These are phyloP conservation scores for Oryctolagus cuniculus DNA, from an alignment of 2,113 vertebrate species.

Conservation along the genomic window mOryCun1.1 NC_091449.1:57004501-57005000, in stretches of 20 bases:
- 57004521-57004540: too few species aligned
- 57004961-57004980: not conserved
- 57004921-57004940: not conserved
- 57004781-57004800: not conserved
- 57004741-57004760: not conserved
- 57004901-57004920: not conserved
- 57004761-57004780: not conserved
- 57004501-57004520: too few species aligned
- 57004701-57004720: too few species aligned
- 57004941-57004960: not conserved
- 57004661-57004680: too few species aligned
- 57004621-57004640: too few species aligned
- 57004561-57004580: too few species aligned
- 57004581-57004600: too few species aligned
- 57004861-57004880: not conserved
- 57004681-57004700: too few species aligned
- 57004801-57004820: not conserved
- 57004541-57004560: too few species aligned
- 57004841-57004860: not conserved
- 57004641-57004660: too few species aligned
- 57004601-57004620: too few species aligned
- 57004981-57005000: not conserved
- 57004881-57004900: not conserved
- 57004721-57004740: not conserved
- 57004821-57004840: not conserved